phyloP scores from a whole-genome alignment of 2,113 vertebrate genomes.

The Turnix velox region DNA sequence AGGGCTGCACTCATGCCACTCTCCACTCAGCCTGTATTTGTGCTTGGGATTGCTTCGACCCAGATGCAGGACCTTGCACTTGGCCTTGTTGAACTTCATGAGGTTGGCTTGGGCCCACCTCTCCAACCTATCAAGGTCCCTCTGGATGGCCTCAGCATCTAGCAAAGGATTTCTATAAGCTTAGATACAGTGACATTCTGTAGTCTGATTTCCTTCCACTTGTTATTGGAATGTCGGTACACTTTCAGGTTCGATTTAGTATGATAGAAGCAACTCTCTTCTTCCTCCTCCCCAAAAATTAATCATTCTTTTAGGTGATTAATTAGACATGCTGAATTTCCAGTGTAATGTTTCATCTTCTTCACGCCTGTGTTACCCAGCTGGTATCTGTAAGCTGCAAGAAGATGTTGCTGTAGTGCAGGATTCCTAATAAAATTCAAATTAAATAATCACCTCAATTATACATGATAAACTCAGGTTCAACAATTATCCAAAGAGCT shows the following conservation, averaged over 20 bases:
- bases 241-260: constrained; percentile 32
- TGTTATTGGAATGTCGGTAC: not conserved
- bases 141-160: no score
- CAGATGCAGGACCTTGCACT: no score
- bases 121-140: no score
- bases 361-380: not conserved
- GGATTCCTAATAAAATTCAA: constrained; percentile 43
- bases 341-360: constrained; percentile 25
- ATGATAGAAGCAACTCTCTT: not conserved
- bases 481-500: constrained; percentile 11
- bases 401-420: not conserved
- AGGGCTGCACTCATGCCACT: no score
- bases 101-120: no score
- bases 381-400: constrained; percentile 30
- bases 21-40: no score
- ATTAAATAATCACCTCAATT: constrained; percentile 52
- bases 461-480: constrained; percentile 42
- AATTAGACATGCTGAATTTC: constrained; percentile 38
- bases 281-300: not conserved
- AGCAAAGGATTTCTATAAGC: not conserved
- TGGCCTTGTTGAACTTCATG: no score
- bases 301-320: constrained; percentile 47
- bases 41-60: no score
- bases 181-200: not conserved
- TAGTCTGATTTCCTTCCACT: not conserved